Evolutionary conservation across 1,140 invertebrate species (phyloP).

Genomic region (Protaetia brevitarsis): DNA sequence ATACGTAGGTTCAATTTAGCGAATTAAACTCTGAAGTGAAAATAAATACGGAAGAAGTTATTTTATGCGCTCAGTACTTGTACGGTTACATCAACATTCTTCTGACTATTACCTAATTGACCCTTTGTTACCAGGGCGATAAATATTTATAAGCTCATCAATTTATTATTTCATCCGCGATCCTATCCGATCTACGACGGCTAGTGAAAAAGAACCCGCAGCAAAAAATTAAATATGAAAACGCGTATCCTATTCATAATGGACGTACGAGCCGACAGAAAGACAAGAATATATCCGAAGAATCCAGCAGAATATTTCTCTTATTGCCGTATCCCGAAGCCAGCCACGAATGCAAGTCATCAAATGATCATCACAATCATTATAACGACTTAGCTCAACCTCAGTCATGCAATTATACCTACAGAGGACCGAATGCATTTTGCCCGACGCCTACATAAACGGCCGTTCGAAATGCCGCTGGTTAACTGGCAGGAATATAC

Average conservation of each 20-base stretch:
- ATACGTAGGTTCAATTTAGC: too few species aligned
- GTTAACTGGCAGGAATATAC: conserved; percentile 27
- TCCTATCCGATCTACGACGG: neutral
- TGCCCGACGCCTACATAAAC: neutral
- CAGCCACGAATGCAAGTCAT: conserved; percentile 34
- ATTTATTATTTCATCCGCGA: neutral
- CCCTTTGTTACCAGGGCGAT: neutral
- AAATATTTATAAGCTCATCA: neutral
- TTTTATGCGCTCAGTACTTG: too few species aligned
- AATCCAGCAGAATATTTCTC: conserved; percentile 31
- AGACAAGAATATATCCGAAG: conserved; percentile 22
- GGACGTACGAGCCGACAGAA: conserved; percentile 14
- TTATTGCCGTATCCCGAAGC: conserved; percentile 28
- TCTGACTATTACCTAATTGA: neutral
- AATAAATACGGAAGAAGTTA: too few species aligned
- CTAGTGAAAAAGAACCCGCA: neutral
- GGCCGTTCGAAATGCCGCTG: conserved; percentile 28
- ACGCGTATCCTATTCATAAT: neutral
- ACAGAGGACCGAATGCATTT: conserved; percentile 25
- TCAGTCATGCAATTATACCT: conserved; percentile 37
- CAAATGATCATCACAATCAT: conserved; percentile 39
- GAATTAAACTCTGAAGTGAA: too few species aligned
- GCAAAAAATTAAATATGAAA: neutral
- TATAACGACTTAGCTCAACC: conserved; percentile 34
- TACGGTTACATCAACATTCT: neutral